Base-by-base conservation (phyloP, 2,113 vertebrate species). In the Corydoras sp. region DNA sequence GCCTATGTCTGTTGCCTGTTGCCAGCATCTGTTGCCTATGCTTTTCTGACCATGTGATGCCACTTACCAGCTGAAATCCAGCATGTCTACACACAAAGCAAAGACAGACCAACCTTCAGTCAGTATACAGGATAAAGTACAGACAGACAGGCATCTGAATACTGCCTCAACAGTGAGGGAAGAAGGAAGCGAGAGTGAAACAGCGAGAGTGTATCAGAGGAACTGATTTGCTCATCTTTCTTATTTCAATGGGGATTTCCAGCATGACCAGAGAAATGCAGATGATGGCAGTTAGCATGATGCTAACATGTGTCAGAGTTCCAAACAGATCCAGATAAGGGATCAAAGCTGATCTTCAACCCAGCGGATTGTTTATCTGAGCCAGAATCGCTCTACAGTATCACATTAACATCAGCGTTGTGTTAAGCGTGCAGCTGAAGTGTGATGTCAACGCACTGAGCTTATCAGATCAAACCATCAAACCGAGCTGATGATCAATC, bases 161-260 rank as follows among this genome's bases (percentile, higher is more conserved):
- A 43, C 35, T 43, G 35, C 35, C 35, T 43, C 35, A 43, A 8
- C 7, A 43, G 51, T 3, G 5, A 12, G 51, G 58, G 3, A 68
- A 50, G 4, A 48, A 64, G 73, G 64, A 73, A 48, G 9, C n/a
- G 30, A 56, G 60, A 68, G 56, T 62, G 29, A 7, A 58, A 30
- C 2, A 60, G 51, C 80, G 56, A 75, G 67, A 59, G 63, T 51
- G 12, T 32, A 72, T 75, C 30, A n/a, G 31, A 65, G 50, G 65
- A 71, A 71, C 50, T 54, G 10, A 54, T 71, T 72, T 75, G 13
- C 58, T 60, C 24, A 9, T 65, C 54, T 68, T 72, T 64, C 35
- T 60, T 61, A 63, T 75, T 72, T 62, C 24, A 29, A 12, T 56
- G 65, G 77, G 73, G 58, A 13, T 75, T 78, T 76, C 77, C 77